Evolutionary conservation across 2,888 invertebrate genomes (phyloP), one percentile per base, ranked within the genome.

Genomic region (Lottia gigantea): DNA sequence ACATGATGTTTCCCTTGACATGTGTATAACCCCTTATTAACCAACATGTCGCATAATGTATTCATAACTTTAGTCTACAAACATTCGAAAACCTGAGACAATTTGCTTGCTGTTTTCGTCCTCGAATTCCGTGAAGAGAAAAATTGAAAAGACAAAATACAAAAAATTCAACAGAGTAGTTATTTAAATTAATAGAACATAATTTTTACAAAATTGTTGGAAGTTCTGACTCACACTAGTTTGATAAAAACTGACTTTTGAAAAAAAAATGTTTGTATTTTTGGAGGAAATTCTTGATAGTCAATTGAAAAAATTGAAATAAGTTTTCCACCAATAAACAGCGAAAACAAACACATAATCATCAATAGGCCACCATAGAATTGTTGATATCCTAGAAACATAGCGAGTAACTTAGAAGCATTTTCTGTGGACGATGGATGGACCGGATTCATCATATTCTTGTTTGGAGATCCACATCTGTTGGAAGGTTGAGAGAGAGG

Each of bases 401-500:
- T 19, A 23, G 6, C 23, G 19, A 55, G 23, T 55, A 55, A 61
- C 71, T 81, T 82, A 82, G 78, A 82, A 82, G 74, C 82, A 82
- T 67, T 82, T 82, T 67, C 80, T 78, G 78, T 82, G 82, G 70
- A 82, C 95, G 91, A 94, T 93, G 74, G 87, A 87, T 70, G 88
- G 89, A 74, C 82, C 82, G 69, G 79, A 78, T 66, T 82, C 82
- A 74, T 85, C 76, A 66, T 85, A 85, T 73, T 85, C 85, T 64
- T 83, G 82, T 71, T 84, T 84, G 73, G 78, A 80, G 76, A 85
- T 83, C 85, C 85, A 85, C 83, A 84, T 84, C 75, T 83, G 81
- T 71, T 84, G 83, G 80, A 85, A 85, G 74, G 85, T 84, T 80
- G 77, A 88, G 82, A 78, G 85, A 80, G 95, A 95, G 92, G 96